Base-by-base conservation (phyloP, 2,888 invertebrate species). In the Metellina segmentata region DNA sequence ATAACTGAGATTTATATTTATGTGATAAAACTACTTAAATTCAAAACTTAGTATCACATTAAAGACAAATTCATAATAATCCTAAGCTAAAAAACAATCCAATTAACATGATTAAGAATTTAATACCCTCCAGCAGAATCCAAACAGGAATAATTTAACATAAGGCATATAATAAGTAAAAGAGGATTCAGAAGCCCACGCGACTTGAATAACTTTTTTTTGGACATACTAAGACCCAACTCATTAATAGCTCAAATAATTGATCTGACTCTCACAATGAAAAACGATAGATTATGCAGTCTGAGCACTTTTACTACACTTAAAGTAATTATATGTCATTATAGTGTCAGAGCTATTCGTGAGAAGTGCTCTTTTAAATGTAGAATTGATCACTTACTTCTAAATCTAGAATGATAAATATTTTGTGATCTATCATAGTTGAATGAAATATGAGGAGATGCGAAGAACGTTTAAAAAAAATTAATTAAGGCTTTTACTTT, bases 311-410 rank as follows among this genome's bases (percentile, higher is more conserved):
- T n/a, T 16, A 7, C 16, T 77, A 6, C 75, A 75, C 51, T 77
- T 19, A 34, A 1, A 2, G 49, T 77, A 77, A 77, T 77, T 77
- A n/a, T 9, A 49, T 7, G 16, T 49, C 77, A 49, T 49, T 77
- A 49, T 77, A 49, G 49, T n/a, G 77, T 77, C 77, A 51, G 8
- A 77, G n/a, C 51, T 51, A 19, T 70, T 8, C 69, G 70, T 48
- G 69, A 81, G 53, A 49, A 48, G 61, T 11, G 9, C 48, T 16
- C 70, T 49, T 70, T 70, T 61, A n/a, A 8, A 34, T 49, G 70
- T 16, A 70, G 69, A 70, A 70, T 49, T 48, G 4, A n/a, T 70
- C 70, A 81, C 48, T 77, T 77, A 77, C 49, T 69, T 69, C 13
- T 69, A 16, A 72, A 20, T 34, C 34, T 34, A 4, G 34, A 34